Conservation (phyloP, 2,797 vertebrate species). For the Hozukius guyotensis region DNA sequence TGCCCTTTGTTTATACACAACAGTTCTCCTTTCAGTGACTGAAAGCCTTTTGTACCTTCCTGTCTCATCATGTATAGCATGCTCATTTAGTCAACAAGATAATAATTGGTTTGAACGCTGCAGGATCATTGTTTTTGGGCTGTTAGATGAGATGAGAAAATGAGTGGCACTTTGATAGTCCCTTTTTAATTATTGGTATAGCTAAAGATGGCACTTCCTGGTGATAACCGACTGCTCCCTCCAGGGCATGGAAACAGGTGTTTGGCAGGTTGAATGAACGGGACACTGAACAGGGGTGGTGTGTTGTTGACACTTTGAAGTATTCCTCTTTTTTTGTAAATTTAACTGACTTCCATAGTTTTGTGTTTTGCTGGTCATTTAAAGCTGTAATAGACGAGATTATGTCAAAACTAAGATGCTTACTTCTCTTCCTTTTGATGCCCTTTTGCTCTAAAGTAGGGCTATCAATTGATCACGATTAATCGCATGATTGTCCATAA, state of each 20-base stretch:
- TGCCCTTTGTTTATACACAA: constrained; percentile 59
- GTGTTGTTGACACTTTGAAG: neutral
- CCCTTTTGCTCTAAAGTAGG: neutral
- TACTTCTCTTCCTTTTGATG: neutral
- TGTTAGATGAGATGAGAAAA: constrained; percentile 7
- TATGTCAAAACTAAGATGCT: neutral
- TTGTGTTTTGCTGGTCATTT: neutral
- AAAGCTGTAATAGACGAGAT: neutral
- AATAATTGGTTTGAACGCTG: constrained; percentile 38
- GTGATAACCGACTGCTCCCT: neutral
- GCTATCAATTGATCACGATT: too few species aligned
- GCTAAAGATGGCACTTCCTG: neutral
- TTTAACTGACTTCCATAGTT: neutral
- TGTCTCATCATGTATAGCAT: constrained; percentile 28
- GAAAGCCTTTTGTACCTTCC: constrained; percentile 49
- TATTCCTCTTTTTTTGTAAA: neutral
- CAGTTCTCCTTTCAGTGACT: constrained; percentile 50
- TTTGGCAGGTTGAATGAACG: neutral
- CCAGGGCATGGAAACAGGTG: neutral
- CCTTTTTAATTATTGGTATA: neutral
- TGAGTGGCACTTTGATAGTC: neutral
- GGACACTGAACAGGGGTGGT: neutral
- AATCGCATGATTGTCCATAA: too few species aligned
- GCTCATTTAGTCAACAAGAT: constrained; percentile 29
- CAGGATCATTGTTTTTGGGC: neutral